Percentiles rank a stretch among this genome's conserved stretches.
phyloP scores from a whole-genome alignment of 2,888 invertebrate species.

The Laothoe populi region DNA sequence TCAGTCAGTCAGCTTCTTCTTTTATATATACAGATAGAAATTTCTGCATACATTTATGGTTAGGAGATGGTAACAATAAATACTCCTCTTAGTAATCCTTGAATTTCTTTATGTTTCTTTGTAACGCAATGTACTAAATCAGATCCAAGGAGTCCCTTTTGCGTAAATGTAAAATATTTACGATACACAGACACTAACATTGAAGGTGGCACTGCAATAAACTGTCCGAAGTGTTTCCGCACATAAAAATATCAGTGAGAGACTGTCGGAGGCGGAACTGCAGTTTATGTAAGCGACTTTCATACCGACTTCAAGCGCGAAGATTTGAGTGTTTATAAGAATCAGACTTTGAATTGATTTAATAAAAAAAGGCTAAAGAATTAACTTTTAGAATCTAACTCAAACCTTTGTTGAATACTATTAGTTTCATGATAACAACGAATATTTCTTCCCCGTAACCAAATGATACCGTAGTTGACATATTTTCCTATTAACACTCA shows the following conservation, averaged over 20 bases:
- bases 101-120: background rate
- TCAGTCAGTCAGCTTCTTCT: background rate
- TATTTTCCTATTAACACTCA: too few relatives aligned
- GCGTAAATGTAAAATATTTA: slow-evolving; percentile 21
- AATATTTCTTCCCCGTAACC: too few relatives aligned
- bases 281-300: slow-evolving; percentile 2
- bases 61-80: background rate
- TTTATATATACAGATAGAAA: background rate
- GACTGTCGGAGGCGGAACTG: background rate
- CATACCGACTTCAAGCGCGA: background rate
- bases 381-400: too few relatives aligned
- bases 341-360: too few relatives aligned
- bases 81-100: background rate
- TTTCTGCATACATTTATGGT: background rate
- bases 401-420: too few relatives aligned
- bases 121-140: background rate
- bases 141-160: slow-evolving; percentile 4
- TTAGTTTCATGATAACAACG: too few relatives aligned
- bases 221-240: slow-evolving; percentile 31
- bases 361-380: too few relatives aligned
- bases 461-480: too few relatives aligned
- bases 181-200: slow-evolving; percentile 7
- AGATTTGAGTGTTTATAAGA: background rate
- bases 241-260: slow-evolving; percentile 32
- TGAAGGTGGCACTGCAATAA: slow-evolving; percentile 28